Conservation (phyloP, 2,797 vertebrate genomes). For the Ara ararauna region DNA sequence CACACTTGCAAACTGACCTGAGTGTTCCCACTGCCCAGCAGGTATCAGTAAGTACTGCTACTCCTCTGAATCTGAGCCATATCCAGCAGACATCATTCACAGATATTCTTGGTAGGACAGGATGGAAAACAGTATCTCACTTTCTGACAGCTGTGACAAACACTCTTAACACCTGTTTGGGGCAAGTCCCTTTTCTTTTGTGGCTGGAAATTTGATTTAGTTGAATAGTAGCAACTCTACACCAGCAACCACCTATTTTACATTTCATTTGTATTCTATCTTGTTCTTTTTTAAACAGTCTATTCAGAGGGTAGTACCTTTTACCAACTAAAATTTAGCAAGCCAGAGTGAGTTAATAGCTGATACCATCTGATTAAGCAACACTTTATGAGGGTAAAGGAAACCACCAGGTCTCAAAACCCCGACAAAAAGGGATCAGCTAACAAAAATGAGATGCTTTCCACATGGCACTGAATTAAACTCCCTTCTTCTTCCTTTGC, state of each 20-base stretch:
- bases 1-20: background rate
- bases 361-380: background rate
- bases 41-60: background rate
- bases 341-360: background rate
- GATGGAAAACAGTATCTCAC: background rate
- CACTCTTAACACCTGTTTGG: background rate
- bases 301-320: background rate
- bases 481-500: background rate
- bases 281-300: background rate
- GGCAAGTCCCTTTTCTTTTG: background rate
- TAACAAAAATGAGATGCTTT: background rate
- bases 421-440: background rate
- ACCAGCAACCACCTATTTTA: background rate
- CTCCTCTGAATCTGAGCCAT: background rate
- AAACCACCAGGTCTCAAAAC: background rate
- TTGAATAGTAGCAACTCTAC: background rate
- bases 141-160: conserved; percentile 9
- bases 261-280: background rate
- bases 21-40: background rate
- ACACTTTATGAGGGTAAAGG: background rate
- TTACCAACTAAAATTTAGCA: background rate
- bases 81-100: background rate
- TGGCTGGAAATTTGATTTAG: background rate
- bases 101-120: background rate
- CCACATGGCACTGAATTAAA: background rate